A percentile compares a stretch with the other conserved stretches of the same genome.
Conservation (phyloP, 2,888 invertebrate genomes). For the Pterostichus madidus region DNA sequence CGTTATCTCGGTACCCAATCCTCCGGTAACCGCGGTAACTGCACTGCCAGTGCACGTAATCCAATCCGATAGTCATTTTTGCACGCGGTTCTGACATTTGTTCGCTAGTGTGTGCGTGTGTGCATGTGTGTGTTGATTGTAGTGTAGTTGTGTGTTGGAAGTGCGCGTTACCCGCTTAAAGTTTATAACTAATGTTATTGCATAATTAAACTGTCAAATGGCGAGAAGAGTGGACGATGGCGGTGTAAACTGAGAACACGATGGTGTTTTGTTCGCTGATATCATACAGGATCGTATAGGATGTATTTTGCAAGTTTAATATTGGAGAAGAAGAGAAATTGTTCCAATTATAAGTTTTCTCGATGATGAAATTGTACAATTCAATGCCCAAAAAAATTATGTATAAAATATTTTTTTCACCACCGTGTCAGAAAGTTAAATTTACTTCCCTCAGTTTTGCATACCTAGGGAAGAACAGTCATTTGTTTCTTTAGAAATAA, state of each 20-base stretch:
- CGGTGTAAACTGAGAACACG: slow-evolving; percentile 48
- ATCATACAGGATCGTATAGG: background rate
- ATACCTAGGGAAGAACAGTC: too few relatives aligned
- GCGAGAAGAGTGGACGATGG: slow-evolving; percentile 48
- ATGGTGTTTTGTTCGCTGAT: slow-evolving; percentile 24
- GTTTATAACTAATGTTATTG: slow-evolving; percentile 64
- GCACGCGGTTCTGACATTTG: slow-evolving; percentile 3
- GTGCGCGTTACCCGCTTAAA: slow-evolving; percentile 61
- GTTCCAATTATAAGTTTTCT: background rate
- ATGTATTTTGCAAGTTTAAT: background rate
- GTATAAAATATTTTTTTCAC: too few relatives aligned
- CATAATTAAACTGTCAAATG: slow-evolving; percentile 64
- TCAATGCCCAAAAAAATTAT: too few relatives aligned
- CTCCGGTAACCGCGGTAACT: slow-evolving; percentile 23
- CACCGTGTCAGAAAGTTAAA: too few relatives aligned
- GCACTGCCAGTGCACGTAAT: slow-evolving; percentile 41
- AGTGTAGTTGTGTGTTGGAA: slow-evolving; percentile 11
- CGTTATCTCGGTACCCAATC: slow-evolving; percentile 45
- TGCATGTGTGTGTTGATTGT: background rate
- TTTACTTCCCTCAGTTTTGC: too few relatives aligned
- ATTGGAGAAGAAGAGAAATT: background rate
- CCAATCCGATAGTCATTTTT: slow-evolving; percentile 43
- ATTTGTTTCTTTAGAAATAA: too few relatives aligned
- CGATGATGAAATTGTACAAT: background rate
- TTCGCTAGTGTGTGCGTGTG: slow-evolving; percentile 28